These are phyloP conservation scores for Mustelus asterias DNA, from an alignment of 2,113 vertebrate genomes.

Conservation along the genomic window DNA sequence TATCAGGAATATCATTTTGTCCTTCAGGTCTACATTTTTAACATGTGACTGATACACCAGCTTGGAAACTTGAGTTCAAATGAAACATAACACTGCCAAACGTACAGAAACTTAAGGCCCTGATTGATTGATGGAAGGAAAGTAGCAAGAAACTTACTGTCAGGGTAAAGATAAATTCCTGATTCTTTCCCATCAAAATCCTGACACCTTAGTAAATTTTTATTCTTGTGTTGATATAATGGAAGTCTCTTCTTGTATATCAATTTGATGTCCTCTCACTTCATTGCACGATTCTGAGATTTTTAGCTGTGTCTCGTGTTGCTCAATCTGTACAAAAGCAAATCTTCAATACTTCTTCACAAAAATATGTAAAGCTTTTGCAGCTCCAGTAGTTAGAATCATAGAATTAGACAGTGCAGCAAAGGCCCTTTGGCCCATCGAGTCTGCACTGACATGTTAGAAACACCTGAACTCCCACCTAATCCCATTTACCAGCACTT, in stretches of 20 bases:
- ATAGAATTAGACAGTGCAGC: no score
- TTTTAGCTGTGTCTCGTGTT: neutral
- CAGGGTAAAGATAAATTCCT: slow-evolving; percentile 13
- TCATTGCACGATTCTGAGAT: neutral
- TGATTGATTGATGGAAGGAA: slow-evolving; percentile 25
- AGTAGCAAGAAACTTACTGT: neutral
- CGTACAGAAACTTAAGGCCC: neutral
- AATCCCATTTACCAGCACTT: no score
- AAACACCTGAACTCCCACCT: no score
- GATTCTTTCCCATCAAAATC: neutral
- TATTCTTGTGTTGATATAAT: slow-evolving; percentile 14
- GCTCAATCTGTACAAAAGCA: neutral
- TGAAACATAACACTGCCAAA: neutral
- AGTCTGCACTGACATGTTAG: no score
- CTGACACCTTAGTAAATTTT: neutral
- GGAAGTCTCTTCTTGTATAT: neutral
- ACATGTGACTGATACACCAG: neutral
- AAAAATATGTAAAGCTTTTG: neutral
- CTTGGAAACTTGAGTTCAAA: neutral
- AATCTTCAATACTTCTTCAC: neutral
- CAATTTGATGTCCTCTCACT: neutral
- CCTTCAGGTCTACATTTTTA: neutral
- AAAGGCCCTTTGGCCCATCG: no score
- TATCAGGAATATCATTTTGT: neutral
- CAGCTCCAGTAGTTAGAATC: neutral